Evolutionary conservation across 2,888 invertebrate genomes (phyloP), one percentile per base, ranked within the genome.

Genomic region (Blastobasis adustella): DNA sequence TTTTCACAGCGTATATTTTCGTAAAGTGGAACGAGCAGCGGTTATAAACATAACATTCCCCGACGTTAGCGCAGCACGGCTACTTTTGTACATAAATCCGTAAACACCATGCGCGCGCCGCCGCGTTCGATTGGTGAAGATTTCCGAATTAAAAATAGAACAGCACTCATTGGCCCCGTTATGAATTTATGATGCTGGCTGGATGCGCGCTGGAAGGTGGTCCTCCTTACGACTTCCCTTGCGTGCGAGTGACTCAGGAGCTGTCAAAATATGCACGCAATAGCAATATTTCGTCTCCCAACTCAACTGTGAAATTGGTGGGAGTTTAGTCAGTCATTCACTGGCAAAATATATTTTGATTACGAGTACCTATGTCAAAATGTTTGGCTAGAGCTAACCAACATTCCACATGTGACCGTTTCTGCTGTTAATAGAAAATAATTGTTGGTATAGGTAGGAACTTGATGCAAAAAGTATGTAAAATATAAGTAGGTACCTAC

Each of bases 11-110:
- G 73, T 68, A 66, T 82, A 79, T 80, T 79, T 82, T 69, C 53
- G 81, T 80, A 74, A 82, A 77, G 75, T 82, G 71, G 82, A 74
- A 58, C 79, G 60, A 53, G 54, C 61, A 58, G 61, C 66, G 67
- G 58, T 54, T 49, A 54, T 60, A 63, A 58, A 66, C 73, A 69
- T 82, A 79, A 81, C 80, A 81, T 73, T 65, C 67, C 63, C 59
- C 60, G 62, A 60, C 63, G 46, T 37, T 46, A 10, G 42, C 9
- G 42, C 42, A 9, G 42, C n/a, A 65, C 61, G 61, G 63, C 63
- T 71, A 66, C 64, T 66, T 72, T 69, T 67, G 65, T 69, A 64
- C 67, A 69, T 73, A 71, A 66, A 73, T 72, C 67, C 62, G 65
- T 66, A 68, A 64, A 59, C 55, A 44, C 51, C 44, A n/a, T 40